phyloP scores from a whole-genome alignment of 2,113 vertebrate genomes.

The Pseudopodoces humilis region DNA sequence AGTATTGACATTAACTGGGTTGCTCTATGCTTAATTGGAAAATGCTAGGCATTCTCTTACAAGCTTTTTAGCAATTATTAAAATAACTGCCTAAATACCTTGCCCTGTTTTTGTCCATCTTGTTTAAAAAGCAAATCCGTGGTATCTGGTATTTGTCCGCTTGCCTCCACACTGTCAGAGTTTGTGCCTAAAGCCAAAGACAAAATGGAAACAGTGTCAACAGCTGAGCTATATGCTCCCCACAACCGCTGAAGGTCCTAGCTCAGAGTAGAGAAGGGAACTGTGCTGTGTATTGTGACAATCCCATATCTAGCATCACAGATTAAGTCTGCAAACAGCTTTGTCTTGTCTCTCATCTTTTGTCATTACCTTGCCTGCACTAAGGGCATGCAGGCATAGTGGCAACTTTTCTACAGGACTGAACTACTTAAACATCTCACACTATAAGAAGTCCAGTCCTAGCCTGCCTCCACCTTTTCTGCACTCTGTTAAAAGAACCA shows the following conservation, averaged over 20 bases:
- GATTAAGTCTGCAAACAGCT: not conserved
- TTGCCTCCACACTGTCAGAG: conserved; percentile 95
- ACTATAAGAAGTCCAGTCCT: not conserved
- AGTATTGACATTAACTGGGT: not conserved
- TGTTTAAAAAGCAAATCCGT: conserved; percentile 95
- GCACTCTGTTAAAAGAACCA: not conserved
- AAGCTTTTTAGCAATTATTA: not conserved
- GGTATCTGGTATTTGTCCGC: conserved; percentile 92
- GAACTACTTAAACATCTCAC: not conserved
- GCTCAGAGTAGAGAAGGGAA: not conserved
- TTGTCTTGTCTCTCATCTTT: not conserved
- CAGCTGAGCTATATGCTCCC: rapidly evolving
- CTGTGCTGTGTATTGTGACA: too few relatives aligned
- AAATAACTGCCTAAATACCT: conserved; percentile 73
- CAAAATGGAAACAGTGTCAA: not conserved
- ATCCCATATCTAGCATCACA: not conserved
- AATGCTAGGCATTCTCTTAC: not conserved
- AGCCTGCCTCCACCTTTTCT: not conserved
- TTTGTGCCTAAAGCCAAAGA: conserved; percentile 86
- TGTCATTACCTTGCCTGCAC: not conserved
- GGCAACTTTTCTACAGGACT: not conserved
- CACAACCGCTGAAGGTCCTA: rapidly evolving
- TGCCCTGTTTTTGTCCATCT: conserved; percentile 95
- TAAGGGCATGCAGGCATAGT: not conserved
- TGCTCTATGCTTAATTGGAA: not conserved